Base-by-base conservation (phyloP, 2,888 invertebrate species). In the Cryptocephalus moraei region DNA sequence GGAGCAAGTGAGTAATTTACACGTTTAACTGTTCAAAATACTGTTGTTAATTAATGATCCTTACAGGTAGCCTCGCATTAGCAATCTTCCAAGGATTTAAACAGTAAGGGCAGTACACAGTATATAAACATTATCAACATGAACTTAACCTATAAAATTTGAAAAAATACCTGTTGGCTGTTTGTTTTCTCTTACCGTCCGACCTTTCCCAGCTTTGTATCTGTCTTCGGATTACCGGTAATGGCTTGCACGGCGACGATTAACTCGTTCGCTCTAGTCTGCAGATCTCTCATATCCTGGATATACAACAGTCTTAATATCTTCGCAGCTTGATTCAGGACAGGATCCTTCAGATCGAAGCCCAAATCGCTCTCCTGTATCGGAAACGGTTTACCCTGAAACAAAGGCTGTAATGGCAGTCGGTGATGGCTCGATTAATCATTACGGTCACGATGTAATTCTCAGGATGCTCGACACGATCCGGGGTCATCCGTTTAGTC, bases 221-320 rank as follows among this genome's bases (percentile, higher is more conserved):
- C 94, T 52, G 96, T 97, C 73, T 92, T 92, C 2, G 96, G 97
- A 75, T 97, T 87, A 4, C 96, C 96, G 1, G 97, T 97, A 1
- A 97, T 76, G 51, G 75, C 80, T 74, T 99, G 99, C 4, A 94
- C 89, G 40, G 83, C 80, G 1, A 96, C 97, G 56, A 99, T 86
- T 1, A 91, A 83, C 69, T 95, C 91, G 70, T 99, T 99, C 44
- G 96, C 93, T 61, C 80, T 81, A 0, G 93, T 95, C 69, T 99
- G 97, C 43, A 97, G 76, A 53, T 86, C 80, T 60, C 92, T 73
- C 12, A 94, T 73, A 65, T 92, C 88, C 60, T 86, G 84, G 51
- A 94, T 82, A 67, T 91, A 91, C 13, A 93, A 72, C 38, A 92
- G 74, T 39, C 87, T 76, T 46, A 93, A 71, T 45, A 89, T 80